Evolutionary conservation across 2,888 invertebrate genomes (phyloP).

Genomic region (Pharmacophagus antenor): DNA sequence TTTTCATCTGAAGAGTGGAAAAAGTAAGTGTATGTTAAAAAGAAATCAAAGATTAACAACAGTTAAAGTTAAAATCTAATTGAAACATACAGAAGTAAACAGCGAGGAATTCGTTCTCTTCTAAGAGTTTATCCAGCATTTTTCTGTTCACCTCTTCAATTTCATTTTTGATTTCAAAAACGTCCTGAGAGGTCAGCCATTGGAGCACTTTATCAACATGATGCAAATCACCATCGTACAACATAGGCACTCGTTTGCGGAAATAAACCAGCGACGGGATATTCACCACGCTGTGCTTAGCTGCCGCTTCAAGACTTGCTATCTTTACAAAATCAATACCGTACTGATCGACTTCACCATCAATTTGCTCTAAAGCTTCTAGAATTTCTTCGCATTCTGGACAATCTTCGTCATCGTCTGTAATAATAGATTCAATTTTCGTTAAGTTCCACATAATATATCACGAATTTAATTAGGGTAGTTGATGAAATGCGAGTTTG

Average conservation of each 20-base stretch:
- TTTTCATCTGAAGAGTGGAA: conserved; percentile 85
- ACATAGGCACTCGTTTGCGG: conserved; percentile 89
- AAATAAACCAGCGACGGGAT: conserved; percentile 94
- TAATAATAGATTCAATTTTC: conserved; percentile 30
- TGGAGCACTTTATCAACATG: conserved; percentile 92
- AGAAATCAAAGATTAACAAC: background rate
- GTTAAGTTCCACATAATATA: no score
- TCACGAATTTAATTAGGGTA: no score
- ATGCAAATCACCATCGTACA: conserved; percentile 93
- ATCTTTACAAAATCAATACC: conserved; percentile 98
- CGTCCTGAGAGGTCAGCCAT: conserved; percentile 96
- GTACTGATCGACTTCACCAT: conserved; percentile 95
- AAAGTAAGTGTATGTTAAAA: background rate
- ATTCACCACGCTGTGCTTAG: conserved; percentile 90
- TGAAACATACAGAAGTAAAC: conserved; percentile 94
- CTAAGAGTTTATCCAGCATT: conserved; percentile 96
- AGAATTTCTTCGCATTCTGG: conserved; percentile 95
- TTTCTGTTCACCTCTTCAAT: conserved; percentile 98
- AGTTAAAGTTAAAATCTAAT: background rate
- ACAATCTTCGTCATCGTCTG: conserved; percentile 92
- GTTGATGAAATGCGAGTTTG: no score
- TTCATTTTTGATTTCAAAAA: conserved; percentile 97
- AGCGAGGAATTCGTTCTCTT: conserved; percentile 96
- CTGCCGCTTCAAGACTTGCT: conserved; percentile 89
- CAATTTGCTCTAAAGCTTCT: conserved; percentile 94